phyloP scores from a whole-genome alignment of 2,888 invertebrate genomes.

The Choreutis nemorana region DNA sequence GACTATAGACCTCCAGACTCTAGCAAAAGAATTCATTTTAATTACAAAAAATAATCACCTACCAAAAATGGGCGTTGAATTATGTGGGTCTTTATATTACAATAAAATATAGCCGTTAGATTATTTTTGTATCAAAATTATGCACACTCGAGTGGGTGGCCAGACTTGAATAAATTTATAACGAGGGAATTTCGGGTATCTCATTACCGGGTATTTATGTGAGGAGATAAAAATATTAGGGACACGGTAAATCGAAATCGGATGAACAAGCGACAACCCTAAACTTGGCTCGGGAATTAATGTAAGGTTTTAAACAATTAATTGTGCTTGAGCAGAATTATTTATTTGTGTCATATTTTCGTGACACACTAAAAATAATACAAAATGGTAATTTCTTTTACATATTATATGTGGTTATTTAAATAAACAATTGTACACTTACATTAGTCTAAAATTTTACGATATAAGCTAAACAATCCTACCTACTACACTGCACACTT shows the following conservation, averaged over 20 bases:
- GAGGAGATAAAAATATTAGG: constrained; percentile 65
- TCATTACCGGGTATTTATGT: constrained; percentile 64
- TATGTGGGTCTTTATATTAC: constrained; percentile 49
- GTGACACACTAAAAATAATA: too few species aligned
- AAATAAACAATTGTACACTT: too few species aligned
- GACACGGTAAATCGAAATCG: constrained; percentile 59
- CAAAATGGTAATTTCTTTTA: too few species aligned
- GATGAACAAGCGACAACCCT: constrained; percentile 40
- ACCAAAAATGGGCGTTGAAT: too few species aligned
- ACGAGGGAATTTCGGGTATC: constrained; percentile 43
- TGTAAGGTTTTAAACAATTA: too few species aligned
- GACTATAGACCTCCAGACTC: constrained; percentile 2
- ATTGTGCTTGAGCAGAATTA: too few species aligned
- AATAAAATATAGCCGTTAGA: constrained; percentile 46
- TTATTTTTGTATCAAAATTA: constrained; percentile 64
- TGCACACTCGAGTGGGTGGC: constrained; percentile 54
- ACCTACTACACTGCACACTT: too few species aligned
- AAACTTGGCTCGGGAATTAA: constrained; percentile 13
- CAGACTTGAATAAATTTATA: constrained; percentile 60
- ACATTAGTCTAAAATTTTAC: too few species aligned
- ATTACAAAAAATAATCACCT: too few species aligned
- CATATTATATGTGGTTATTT: too few species aligned
- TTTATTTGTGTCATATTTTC: too few species aligned
- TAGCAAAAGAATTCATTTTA: constrained; percentile 2
- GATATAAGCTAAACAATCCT: too few species aligned